Evolutionary conservation across 1,140 invertebrate genomes (phyloP).

Genomic region (Drosophila mayri): DNA sequence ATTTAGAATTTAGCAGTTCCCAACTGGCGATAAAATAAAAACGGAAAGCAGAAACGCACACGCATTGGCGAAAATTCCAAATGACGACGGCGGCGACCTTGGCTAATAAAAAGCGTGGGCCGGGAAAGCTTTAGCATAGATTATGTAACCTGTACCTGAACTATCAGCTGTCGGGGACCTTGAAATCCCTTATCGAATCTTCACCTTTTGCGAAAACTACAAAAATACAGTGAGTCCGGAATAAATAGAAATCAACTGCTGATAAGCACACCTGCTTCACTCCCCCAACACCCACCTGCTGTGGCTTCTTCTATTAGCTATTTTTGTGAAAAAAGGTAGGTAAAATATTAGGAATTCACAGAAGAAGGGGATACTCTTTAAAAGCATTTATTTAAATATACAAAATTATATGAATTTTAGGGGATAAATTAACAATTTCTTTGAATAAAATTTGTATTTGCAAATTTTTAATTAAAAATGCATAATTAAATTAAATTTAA

Average conservation of each 20-base stretch:
- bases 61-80: slow-evolving; percentile 42
- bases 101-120: slow-evolving; percentile 71
- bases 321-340: slow-evolving; percentile 6
- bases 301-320: slow-evolving; percentile 19
- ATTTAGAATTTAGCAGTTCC: slow-evolving; percentile 48
- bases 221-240: slow-evolving; percentile 52
- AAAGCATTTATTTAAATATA: neutral
- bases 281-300: slow-evolving; percentile 1
- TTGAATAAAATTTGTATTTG: too few relatives aligned
- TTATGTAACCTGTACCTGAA: slow-evolving; percentile 66
- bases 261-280: slow-evolving; percentile 33
- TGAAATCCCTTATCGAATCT: slow-evolving; percentile 81
- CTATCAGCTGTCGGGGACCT: slow-evolving; percentile 59
- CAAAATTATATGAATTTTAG: too few relatives aligned
- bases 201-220: slow-evolving; percentile 82
- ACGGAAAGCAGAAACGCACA: neutral
- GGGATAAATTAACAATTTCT: too few relatives aligned
- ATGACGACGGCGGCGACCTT: slow-evolving; percentile 56
- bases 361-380: neutral
- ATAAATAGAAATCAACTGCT: slow-evolving; percentile 45
- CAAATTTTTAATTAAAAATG: too few relatives aligned
- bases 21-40: slow-evolving; percentile 18
- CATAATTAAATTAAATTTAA: too few relatives aligned
- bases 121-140: slow-evolving; percentile 41
- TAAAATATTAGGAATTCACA: neutral